Evolutionary conservation across 2,888 invertebrate genomes (phyloP).

Genomic region (Agrilus mali): DNA sequence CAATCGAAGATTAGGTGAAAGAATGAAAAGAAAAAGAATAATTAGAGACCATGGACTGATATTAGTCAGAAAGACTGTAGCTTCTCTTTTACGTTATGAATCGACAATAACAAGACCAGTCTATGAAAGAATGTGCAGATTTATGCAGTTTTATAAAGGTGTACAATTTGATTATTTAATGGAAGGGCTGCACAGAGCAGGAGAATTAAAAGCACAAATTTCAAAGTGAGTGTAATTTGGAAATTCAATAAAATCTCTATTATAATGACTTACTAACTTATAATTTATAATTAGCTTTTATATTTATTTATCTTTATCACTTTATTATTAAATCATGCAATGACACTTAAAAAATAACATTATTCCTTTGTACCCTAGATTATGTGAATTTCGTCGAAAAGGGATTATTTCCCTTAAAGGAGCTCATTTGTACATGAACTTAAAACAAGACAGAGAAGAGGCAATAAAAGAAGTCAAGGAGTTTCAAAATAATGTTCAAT

Average conservation of each 20-base stretch:
- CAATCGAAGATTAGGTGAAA: conserved; percentile 61
- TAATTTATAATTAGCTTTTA: too few species aligned
- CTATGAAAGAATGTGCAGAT: conserved; percentile 49
- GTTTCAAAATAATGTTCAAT: conserved; percentile 25
- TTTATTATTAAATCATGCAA: too few species aligned
- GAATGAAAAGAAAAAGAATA: conserved; percentile 57
- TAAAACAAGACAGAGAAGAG: conserved; percentile 48
- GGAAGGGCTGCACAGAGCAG: conserved; percentile 61
- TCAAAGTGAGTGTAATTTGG: conserved; percentile 30
- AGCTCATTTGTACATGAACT: conserved; percentile 49
- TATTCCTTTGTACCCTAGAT: conserved; percentile 25
- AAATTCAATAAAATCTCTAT: neutral
- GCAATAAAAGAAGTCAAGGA: conserved; percentile 38
- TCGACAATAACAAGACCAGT: conserved; percentile 43
- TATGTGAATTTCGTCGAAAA: conserved; percentile 53
- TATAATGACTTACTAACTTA: neutral
- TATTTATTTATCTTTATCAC: neutral
- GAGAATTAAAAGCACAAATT: conserved; percentile 51
- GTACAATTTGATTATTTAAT: conserved; percentile 63
- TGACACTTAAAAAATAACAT: neutral
- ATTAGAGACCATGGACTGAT: conserved; percentile 71
- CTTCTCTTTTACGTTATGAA: conserved; percentile 60
- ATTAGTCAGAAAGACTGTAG: conserved; percentile 53
- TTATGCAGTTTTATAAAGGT: conserved; percentile 64
- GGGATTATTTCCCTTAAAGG: conserved; percentile 57